Base-by-base conservation (phyloP, 2,113 vertebrate species). In the Morphnarchus princeps region DNA sequence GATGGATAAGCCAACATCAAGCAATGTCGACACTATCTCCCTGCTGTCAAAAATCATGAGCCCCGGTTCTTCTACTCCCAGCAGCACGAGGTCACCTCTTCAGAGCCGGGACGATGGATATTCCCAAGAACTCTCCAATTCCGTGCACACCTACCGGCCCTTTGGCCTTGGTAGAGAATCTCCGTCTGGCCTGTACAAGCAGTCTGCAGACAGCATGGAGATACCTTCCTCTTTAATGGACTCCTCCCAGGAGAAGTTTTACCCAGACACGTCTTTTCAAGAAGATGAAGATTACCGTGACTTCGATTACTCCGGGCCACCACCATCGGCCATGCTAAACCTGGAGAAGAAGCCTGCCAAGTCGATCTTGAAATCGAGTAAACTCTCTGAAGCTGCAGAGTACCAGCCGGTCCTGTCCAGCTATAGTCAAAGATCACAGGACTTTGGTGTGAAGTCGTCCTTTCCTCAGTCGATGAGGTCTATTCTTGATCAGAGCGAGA, bases 1-100 rank as follows among this genome's bases (percentile, higher is more conserved):
- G 93, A 99, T 99, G 99, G 99, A 99, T 95, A 99, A 99, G 15
- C 99, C 99, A 0, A 96, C 98, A 0, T 97, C 98, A 1, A 98
- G 98, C 90, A 98, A 62, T 29, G 96, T 98, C 3, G 93, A 98
- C 85, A 98, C 61, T 0, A 96, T 98, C 89, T 98, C 98, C 52
- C 76, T 99, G 85, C 97, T 99, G 9, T 98, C 98, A 0, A 99
- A 98, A 93, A 98, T 99, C 86, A 98, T 99, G 95, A 98, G 98
- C 86, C 98, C 98, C 0, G 98, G 98, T 16, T 98, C 98, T 3
- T 99, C 98, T 0, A 98, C 98, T 5, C 98, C 98, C 81, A 99
- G 98, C 88, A 99, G 98, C 38, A 98, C 98, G 0, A 91, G 96
- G 52, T 98, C 97, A 0, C 98, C 98, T 19, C 98, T 83, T 70